Percentiles rank a stretch among this genome's conserved stretches.
phyloP scores from a whole-genome alignment of 2,888 invertebrate genomes.

The Esperia sulphurella region DNA sequence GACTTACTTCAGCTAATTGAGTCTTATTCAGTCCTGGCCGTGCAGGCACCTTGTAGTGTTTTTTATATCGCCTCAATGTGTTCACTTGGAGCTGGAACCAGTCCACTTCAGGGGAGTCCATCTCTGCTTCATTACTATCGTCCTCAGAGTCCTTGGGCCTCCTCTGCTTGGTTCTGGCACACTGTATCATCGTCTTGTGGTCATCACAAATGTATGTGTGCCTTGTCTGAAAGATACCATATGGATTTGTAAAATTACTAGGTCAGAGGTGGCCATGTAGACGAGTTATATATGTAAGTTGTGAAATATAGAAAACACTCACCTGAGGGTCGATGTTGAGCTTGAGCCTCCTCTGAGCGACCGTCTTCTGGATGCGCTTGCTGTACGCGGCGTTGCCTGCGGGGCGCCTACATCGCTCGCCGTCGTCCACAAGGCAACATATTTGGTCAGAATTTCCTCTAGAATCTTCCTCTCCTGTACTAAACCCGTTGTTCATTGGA shows the following conservation, averaged over 20 bases:
- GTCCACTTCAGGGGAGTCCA: conserved; percentile 95
- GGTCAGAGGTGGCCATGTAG: neutral
- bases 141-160: conserved; percentile 96
- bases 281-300: neutral
- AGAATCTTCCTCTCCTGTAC: conserved; percentile 94
- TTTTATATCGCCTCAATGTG: conserved; percentile 95
- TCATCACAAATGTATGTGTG: conserved; percentile 98
- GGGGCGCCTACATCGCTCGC: conserved; percentile 90
- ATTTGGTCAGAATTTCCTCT: conserved; percentile 92
- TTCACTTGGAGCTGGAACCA: conserved; percentile 95
- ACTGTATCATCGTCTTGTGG: conserved; percentile 97
- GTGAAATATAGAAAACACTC: conserved; percentile 13
- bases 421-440: conserved; percentile 95
- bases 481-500: conserved; percentile 91
- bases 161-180: conserved; percentile 92
- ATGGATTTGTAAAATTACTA: neutral
- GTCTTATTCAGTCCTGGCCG: conserved; percentile 96
- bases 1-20: conserved; percentile 94
- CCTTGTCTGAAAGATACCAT: conserved; percentile 82
- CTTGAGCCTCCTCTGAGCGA: conserved; percentile 93
- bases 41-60: conserved; percentile 94
- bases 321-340: conserved; percentile 88
- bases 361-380: conserved; percentile 97
- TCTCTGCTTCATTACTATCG: conserved; percentile 95
- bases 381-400: conserved; percentile 98